These are phyloP conservation scores for Trichomycterus rosablanca DNA, from an alignment of 2,113 vertebrate species.

Conservation along the genomic window DNA sequence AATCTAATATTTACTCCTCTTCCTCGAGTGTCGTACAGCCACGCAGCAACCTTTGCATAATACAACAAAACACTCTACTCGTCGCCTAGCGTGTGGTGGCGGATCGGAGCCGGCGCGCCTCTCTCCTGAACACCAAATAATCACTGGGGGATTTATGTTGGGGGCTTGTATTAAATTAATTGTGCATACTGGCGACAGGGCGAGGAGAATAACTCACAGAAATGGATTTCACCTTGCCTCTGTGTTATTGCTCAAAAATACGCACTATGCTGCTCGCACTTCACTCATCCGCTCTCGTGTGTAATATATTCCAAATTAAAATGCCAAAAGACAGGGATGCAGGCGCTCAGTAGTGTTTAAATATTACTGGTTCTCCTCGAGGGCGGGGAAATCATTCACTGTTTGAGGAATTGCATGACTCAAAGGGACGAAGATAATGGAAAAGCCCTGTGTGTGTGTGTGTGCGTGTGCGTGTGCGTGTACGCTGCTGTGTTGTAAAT, in stretches of 20 bases:
- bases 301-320: constrained; percentile 23
- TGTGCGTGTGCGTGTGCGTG: constrained; percentile 11
- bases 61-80: constrained; percentile 61
- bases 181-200: constrained; percentile 54
- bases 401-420: constrained; percentile 30
- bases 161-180: constrained; percentile 65
- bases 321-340: constrained; percentile 19
- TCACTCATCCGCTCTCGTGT: constrained; percentile 2
- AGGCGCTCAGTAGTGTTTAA: constrained; percentile 4
- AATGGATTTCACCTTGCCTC: constrained; percentile 58
- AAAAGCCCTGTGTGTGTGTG: constrained; percentile 5
- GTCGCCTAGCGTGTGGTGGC: constrained; percentile 55
- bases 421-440: constrained; percentile 20
- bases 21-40: constrained; percentile 42
- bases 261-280: not conserved
- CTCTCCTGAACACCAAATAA: constrained; percentile 61
- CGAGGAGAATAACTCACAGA: constrained; percentile 52
- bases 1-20: constrained; percentile 34
- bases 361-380: constrained; percentile 20
- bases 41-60: constrained; percentile 57
- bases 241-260: constrained; percentile 38
- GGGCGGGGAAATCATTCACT: constrained; percentile 14
- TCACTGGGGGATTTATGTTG: constrained; percentile 65
- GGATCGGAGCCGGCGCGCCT: constrained; percentile 55
- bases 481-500: constrained; percentile 13